Conservation (phyloP, 2,888 invertebrate species). For the Nomada ferruginata region DNA sequence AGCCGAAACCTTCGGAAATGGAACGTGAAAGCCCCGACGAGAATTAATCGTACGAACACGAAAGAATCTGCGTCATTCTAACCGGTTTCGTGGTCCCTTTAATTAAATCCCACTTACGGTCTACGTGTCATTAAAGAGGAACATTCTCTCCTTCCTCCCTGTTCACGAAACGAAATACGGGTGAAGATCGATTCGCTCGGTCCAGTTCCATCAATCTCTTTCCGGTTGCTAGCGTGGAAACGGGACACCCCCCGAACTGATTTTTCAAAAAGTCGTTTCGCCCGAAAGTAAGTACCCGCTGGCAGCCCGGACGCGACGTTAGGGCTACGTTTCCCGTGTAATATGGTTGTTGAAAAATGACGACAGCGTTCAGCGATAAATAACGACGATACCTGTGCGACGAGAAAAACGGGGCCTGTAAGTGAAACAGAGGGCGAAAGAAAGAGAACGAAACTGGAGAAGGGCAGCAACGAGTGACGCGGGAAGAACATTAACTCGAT, state of each 20-base stretch:
- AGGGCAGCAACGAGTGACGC: not conserved
- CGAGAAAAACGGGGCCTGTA: not conserved
- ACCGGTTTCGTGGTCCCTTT: conserved; percentile 30
- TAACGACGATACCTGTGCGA: conserved; percentile 50
- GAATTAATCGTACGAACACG: conserved; percentile 30
- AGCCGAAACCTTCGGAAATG: conserved; percentile 18
- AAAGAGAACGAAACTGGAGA: not conserved
- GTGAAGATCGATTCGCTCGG: conserved; percentile 19
- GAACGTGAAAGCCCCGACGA: conserved; percentile 32
- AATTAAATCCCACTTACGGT: conserved; percentile 43
- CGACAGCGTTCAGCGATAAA: conserved; percentile 56
- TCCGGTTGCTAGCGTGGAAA: conserved; percentile 21
- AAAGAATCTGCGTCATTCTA: conserved; percentile 28
- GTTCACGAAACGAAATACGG: not conserved
- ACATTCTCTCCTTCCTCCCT: not conserved
- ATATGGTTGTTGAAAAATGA: conserved; percentile 64
- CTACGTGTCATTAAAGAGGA: not conserved
- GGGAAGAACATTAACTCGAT: conserved; percentile 51
- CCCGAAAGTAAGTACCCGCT: conserved; percentile 12
- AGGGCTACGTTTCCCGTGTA: conserved; percentile 27
- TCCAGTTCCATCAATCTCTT: conserved; percentile 50
- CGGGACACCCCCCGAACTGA: conserved; percentile 40
- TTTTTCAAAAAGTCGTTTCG: conserved; percentile 62
- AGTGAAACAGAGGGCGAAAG: conserved; percentile 21
- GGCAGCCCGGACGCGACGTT: not conserved